A percentile compares a stretch with the other conserved stretches of the same genome.
These are phyloP conservation scores for Gryon sp. DNA, from an alignment of 1,140 invertebrate species.

Conservation along the genomic window DNA sequence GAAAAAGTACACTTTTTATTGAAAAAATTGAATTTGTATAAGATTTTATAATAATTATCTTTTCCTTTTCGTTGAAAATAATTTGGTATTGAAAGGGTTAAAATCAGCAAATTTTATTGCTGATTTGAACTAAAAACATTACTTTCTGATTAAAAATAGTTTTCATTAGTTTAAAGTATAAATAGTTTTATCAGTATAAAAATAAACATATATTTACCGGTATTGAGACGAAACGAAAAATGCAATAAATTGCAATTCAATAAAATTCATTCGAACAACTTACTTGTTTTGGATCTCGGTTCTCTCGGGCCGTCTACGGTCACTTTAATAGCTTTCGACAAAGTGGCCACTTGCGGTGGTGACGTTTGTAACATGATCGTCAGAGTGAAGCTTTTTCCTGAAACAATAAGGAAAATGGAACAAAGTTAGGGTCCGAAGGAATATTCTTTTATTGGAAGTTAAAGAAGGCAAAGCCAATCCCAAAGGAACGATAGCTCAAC, in stretches of 20 bases:
- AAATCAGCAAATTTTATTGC: no score
- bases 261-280: constrained; percentile 89
- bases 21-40: no score
- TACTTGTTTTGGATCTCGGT: constrained; percentile 94
- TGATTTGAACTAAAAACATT: neutral
- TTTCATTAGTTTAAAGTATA: no score
- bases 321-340: constrained; percentile 95
- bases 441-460: constrained; percentile 44
- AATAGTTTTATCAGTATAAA: no score
- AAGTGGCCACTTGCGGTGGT: constrained; percentile 92
- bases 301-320: constrained; percentile 96
- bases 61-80: no score
- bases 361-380: constrained; percentile 92
- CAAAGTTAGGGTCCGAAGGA: constrained; percentile 15
- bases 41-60: no score
- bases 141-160: neutral
- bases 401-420: constrained; percentile 57
- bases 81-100: no score
- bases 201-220: no score
- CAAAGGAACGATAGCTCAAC: constrained; percentile 69
- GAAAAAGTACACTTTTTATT: no score
- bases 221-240: neutral
- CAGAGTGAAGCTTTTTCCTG: constrained; percentile 98
- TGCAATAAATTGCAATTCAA: no score
- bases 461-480: constrained; percentile 30